These are phyloP conservation scores for Girardinus metallicus DNA, from an alignment of 2,797 vertebrate species.

Conservation along the genomic window DNA sequence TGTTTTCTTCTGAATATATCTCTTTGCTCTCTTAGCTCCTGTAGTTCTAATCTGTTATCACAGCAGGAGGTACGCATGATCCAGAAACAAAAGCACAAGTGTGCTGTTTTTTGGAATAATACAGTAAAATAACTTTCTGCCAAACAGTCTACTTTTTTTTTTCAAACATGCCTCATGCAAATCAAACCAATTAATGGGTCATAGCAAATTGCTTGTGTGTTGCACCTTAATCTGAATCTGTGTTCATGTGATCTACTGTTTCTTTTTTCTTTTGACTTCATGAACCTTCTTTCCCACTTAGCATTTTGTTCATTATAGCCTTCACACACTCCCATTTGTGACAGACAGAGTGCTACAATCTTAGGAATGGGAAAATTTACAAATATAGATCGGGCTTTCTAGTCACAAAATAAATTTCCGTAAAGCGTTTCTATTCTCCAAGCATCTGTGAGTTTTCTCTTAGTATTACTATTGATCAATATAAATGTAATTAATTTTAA, in stretches of 20 bases:
- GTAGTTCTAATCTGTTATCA: conserved; percentile 3
- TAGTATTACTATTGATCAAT: conserved; percentile 41
- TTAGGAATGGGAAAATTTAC: background rate
- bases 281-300: background rate
- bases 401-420: background rate
- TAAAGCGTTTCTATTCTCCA: background rate
- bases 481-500: conserved; percentile 27
- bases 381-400: background rate
- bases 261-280: background rate
- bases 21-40: background rate
- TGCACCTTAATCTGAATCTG: background rate
- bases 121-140: conserved; percentile 3
- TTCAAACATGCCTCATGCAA: background rate
- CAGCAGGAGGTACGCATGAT: background rate
- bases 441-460: conserved; percentile 7
- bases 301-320: background rate
- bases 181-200: background rate
- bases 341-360: background rate
- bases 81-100: background rate
- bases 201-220: background rate
- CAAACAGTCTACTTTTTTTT: background rate
- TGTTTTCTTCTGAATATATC: background rate
- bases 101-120: background rate
- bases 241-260: background rate
- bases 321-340: background rate